Evolutionary conservation across 37 sponge, comb jelly and placozoan species (phyloP).

Genomic region (Ianthella basta): DNA sequence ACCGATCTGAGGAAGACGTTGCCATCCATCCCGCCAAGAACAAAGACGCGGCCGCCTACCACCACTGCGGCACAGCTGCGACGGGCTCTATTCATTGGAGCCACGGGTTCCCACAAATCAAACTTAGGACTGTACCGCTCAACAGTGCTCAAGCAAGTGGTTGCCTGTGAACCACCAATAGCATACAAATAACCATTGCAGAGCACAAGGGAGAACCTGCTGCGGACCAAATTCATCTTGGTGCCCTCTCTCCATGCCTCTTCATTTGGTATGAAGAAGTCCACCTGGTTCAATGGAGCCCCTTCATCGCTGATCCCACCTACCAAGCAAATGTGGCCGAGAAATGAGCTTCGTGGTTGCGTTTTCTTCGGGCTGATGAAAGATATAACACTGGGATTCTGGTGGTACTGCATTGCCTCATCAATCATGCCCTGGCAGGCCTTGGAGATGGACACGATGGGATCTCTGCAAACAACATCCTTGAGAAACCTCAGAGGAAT

Average conservation of each 20-base stretch:
- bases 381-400: constrained; percentile 63
- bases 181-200: constrained; percentile 75
- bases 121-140: constrained; percentile 71
- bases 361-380: constrained; percentile 67
- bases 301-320: constrained; percentile 76
- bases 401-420: constrained; percentile 69
- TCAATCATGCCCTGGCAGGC: constrained; percentile 51
- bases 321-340: constrained; percentile 69
- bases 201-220: constrained; percentile 51
- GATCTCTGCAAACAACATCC: constrained; percentile 32
- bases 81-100: constrained; percentile 49
- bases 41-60: constrained; percentile 54
- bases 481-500: constrained; percentile 47
- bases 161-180: constrained; percentile 68
- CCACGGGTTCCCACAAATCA: constrained; percentile 62
- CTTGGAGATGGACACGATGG: constrained; percentile 17
- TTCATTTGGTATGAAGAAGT: constrained; percentile 72
- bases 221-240: constrained; percentile 64
- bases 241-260: constrained; percentile 70
- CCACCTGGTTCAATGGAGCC: constrained; percentile 48
- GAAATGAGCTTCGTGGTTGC: constrained; percentile 69
- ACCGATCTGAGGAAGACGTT: constrained; percentile 62
- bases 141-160: constrained; percentile 39
- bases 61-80: constrained; percentile 67
- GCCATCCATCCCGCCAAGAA: constrained; percentile 81